phyloP scores from a whole-genome alignment of 2,113 vertebrate genomes.

The Passer domesticus region DNA sequence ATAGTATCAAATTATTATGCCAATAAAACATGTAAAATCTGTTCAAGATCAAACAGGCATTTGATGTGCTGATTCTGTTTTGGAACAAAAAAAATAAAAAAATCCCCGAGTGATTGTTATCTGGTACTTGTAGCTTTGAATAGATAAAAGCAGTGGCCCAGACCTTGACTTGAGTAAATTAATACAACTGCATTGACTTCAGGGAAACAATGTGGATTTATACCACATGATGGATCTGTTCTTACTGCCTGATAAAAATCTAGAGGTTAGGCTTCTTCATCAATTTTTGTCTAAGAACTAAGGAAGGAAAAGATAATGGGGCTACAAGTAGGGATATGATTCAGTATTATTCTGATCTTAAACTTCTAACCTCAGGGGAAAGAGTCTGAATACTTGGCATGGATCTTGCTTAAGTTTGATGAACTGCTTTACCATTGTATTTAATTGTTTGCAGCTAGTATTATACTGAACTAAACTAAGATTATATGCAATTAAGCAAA shows the following conservation, averaged over 20 bases:
- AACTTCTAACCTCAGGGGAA: slow-evolving; percentile 1
- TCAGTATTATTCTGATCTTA: slow-evolving; percentile 35
- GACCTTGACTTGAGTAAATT: slow-evolving; percentile 29
- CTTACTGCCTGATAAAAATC: slow-evolving; percentile 46
- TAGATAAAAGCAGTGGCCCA: slow-evolving; percentile 19
- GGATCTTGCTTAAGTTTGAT: slow-evolving; percentile 63
- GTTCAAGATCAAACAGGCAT: slow-evolving; percentile 11
- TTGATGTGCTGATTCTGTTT: slow-evolving; percentile 13
- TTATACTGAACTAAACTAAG: slow-evolving; percentile 57
- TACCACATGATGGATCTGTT: slow-evolving; percentile 25
- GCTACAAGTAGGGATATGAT: slow-evolving; percentile 23
- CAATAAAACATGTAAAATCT: slow-evolving; percentile 36
- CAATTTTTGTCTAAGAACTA: slow-evolving; percentile 28
- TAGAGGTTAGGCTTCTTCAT: slow-evolving; percentile 40
- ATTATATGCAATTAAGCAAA: slow-evolving; percentile 63
- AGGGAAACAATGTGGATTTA: neutral
- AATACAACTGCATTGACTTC: slow-evolving; percentile 8
- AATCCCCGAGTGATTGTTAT: neutral
- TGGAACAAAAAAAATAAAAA: neutral
- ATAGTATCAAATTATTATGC: slow-evolving; percentile 12
- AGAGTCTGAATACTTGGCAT: slow-evolving; percentile 24
- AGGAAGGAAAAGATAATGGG: slow-evolving; percentile 15
- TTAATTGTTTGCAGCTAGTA: slow-evolving; percentile 64
- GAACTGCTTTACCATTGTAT: slow-evolving; percentile 45
- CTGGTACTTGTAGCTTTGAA: slow-evolving; percentile 23